Evolutionary conservation across 2,888 invertebrate genomes (phyloP), one percentile per base, ranked within the genome.

Genomic region (Galeruca laticollis): DNA sequence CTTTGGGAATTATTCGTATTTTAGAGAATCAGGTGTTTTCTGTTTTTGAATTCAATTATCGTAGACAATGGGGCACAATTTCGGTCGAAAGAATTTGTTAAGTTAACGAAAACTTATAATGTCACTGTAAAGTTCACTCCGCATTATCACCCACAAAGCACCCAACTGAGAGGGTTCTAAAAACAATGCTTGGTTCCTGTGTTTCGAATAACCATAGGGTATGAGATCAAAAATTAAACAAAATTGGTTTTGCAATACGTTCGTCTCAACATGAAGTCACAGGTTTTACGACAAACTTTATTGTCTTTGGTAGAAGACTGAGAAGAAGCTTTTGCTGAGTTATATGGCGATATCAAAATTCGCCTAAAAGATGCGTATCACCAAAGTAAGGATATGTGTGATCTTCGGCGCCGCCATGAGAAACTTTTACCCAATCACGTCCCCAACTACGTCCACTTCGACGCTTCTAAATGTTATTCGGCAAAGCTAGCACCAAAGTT

Each of bases 1-100:
- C 76, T 13, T 40, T 40, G 37, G 37, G 10, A 40, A 40, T 40
- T 40, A 10, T 13, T 13, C 37, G 56, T 20, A n/a, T 65, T 31
- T 56, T 65, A 43, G 18, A 56, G 77, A 13, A 35, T 70, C 74
- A 10, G 13, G 37, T 40, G 13, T 40, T 40, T 40, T 13, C 11
- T 40, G 13, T 40, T 10, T 81, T 77, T 71, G 79, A 69, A 74
- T 63, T 56, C 31, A 1, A 35, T 78, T 5, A 77, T 78, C 18
- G 68, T 70, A n/a, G 79, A 82, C 59, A 81, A 81, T 69, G 79
- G 80, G 0, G 61, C 61, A 6, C 78, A 79, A 60, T 80, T 77
- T 68, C 51, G 40, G n/a, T 35, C 13, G 35, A 52, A 37, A 21
- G 37, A 21, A 40, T 63, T 63, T 54, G 20, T 52, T 37, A 61